Conservation (phyloP, 2,797 vertebrate species). For the Graptemys geographica region DNA sequence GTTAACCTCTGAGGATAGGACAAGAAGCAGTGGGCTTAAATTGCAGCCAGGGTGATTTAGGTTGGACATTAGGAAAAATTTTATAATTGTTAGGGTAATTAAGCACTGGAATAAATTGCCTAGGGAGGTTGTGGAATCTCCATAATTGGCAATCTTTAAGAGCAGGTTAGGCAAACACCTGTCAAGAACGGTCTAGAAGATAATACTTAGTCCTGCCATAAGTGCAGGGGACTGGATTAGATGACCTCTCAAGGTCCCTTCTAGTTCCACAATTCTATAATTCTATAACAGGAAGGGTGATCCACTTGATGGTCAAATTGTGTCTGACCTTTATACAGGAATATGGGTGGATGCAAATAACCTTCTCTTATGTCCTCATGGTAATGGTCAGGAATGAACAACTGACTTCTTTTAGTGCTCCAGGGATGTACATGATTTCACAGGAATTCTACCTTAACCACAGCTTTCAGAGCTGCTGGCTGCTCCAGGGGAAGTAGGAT, state of each 20-base stretch:
- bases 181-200: no score
- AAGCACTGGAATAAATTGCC: neutral
- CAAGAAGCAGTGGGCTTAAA: neutral
- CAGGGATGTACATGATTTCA: neutral
- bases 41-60: neutral
- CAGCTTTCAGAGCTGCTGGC: no score
- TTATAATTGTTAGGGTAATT: neutral
- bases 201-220: no score
- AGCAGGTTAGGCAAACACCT: no score
- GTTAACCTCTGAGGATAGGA: no score
- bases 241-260: neutral
- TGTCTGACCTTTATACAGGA: neutral
- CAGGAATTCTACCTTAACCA: no score
- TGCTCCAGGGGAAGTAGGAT: no score
- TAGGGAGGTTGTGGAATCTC: no score
- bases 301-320: neutral
- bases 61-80: no score
- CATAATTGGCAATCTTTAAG: no score
- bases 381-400: neutral
- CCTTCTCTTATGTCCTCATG: neutral
- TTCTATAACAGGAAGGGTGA: neutral
- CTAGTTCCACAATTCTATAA: no score
- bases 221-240: neutral
- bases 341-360: neutral
- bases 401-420: neutral